Percentiles rank a stretch among this genome's conserved stretches.
Conservation (phyloP, 1,140 invertebrate species). For the Drosophila teissieri region DNA sequence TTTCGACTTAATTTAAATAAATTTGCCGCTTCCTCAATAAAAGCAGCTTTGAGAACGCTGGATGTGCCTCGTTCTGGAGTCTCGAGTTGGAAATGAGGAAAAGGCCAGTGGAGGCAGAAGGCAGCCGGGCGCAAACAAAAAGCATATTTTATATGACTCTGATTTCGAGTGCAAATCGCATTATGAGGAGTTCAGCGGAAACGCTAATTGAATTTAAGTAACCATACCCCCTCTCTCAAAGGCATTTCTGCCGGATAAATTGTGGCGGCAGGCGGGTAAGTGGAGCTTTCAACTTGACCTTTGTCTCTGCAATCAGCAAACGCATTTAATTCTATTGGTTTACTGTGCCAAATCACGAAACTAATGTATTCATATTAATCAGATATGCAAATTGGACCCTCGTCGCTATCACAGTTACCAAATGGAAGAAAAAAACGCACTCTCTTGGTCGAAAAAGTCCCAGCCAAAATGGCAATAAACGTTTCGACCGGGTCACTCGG, state of each 20-base stretch:
- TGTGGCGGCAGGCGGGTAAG: too few relatives aligned
- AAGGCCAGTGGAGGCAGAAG: neutral
- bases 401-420: conserved; percentile 17
- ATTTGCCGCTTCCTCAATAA: conserved; percentile 81
- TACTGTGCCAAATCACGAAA: conserved; percentile 69
- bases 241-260: conserved; percentile 43
- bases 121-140: conserved; percentile 51
- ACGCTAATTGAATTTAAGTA: conserved; percentile 81
- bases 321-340: conserved; percentile 76
- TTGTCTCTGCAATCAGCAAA: conserved; percentile 66
- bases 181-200: conserved; percentile 73
- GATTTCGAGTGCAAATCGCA: conserved; percentile 73
- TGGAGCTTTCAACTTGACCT: conserved; percentile 55
- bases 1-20: conserved; percentile 81
- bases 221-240: conserved; percentile 35
- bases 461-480: conserved; percentile 61
- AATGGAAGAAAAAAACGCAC: conserved; percentile 18
- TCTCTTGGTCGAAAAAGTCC: conserved; percentile 37
- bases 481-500: conserved; percentile 62
- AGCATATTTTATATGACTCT: conserved; percentile 69
- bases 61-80: conserved; percentile 20
- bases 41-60: conserved; percentile 46
- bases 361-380: conserved; percentile 83
- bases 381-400: conserved; percentile 74
- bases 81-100: conserved; percentile 14